Conservation (phyloP, 2,888 invertebrate genomes). For the Dexiosoma caninum region DNA sequence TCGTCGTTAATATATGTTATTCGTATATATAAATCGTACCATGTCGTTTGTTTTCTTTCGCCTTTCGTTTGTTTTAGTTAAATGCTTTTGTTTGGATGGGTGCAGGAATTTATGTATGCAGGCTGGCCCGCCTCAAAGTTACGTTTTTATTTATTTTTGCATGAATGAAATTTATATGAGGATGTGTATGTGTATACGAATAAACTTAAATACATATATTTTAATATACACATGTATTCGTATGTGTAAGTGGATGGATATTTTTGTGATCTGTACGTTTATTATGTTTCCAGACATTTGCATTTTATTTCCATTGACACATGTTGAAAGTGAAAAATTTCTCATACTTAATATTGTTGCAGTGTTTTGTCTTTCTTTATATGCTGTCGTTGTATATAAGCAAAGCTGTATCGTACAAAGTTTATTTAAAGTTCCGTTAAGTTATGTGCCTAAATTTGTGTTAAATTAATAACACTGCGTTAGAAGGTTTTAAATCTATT, state of each 20-base stretch:
- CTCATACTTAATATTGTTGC: not conserved
- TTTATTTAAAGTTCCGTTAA: too few species aligned
- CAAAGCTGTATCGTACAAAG: too few species aligned
- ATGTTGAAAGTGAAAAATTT: conserved; percentile 14
- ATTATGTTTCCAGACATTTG: conserved; percentile 16
- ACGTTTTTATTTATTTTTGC: not conserved
- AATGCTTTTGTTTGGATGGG: not conserved
- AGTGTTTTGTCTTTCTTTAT: not conserved
- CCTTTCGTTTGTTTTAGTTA: not conserved
- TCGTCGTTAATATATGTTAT: not conserved
- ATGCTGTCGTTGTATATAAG: not conserved
- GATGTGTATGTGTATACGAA: not conserved
- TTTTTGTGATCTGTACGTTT: not conserved
- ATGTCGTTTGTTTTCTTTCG: not conserved
- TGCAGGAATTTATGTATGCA: not conserved
- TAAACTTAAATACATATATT: not conserved
- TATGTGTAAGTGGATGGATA: not conserved
- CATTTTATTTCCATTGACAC: conserved; percentile 23
- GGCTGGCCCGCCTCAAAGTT: not conserved
- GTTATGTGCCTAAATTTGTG: too few species aligned
- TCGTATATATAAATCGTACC: conserved; percentile 4
- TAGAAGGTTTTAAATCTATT: too few species aligned
- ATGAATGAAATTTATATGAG: conserved; percentile 38
- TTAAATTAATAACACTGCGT: too few species aligned
- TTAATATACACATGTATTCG: too few species aligned